These are phyloP conservation scores for Barnardius zonarius DNA, from an alignment of 2,113 vertebrate species.

Conservation along the genomic window DNA sequence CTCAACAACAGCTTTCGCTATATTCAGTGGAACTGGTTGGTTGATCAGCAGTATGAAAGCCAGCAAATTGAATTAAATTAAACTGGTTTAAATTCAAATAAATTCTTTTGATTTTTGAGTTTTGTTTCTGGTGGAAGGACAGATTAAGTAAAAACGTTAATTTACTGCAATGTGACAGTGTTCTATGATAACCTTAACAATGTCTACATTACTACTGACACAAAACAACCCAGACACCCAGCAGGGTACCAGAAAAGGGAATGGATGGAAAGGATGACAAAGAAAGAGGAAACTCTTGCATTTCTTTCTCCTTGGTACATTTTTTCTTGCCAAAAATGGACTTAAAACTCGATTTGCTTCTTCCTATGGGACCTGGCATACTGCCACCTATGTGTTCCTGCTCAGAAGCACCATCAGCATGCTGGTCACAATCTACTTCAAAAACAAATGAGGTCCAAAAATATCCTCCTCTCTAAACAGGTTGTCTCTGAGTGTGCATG, in stretches of 20 bases:
- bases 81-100: neutral
- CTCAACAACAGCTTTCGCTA: neutral
- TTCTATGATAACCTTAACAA: neutral
- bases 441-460: slow-evolving; percentile 46
- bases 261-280: neutral
- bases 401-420: neutral
- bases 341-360: neutral
- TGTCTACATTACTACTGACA: neutral
- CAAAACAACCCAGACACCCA: neutral
- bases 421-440: neutral
- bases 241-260: neutral
- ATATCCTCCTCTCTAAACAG: slow-evolving; percentile 20
- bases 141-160: neutral
- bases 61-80: neutral
- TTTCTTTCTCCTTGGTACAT: neutral
- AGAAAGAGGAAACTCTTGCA: neutral
- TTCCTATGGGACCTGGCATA: neutral
- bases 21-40: neutral
- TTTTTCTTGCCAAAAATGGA: neutral
- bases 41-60: neutral
- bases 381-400: neutral
- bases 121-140: neutral
- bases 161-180: neutral
- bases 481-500: neutral
- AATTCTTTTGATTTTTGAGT: neutral